Percentiles rank a stretch among this genome's conserved stretches.
These are phyloP conservation scores for Tricholauxania praeusta DNA, from an alignment of 2,888 invertebrate genomes.

Conservation along the genomic window DNA sequence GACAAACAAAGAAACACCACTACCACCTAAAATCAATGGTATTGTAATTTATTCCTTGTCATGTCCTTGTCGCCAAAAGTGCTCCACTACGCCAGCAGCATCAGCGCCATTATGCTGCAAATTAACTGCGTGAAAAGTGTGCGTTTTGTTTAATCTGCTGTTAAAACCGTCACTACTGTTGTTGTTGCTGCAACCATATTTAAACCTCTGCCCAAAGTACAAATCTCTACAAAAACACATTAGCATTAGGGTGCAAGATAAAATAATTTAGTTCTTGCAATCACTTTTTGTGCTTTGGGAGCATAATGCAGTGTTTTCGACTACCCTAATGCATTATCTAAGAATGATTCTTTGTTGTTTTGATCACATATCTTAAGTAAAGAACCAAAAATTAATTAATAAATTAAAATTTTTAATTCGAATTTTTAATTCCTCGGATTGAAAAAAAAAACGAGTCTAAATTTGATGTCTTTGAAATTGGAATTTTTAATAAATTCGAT, in stretches of 20 bases:
- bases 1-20: background rate
- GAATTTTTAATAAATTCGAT: too few species aligned
- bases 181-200: constrained; percentile 6
- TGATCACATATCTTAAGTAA: too few species aligned
- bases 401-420: too few species aligned
- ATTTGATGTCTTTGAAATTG: too few species aligned
- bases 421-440: too few species aligned
- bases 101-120: constrained; percentile 11
- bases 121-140: constrained; percentile 30
- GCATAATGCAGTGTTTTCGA: too few species aligned
- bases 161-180: constrained; percentile 10
- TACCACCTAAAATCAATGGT: constrained; percentile 8
- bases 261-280: background rate
- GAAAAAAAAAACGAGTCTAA: too few species aligned
- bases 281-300: too few species aligned
- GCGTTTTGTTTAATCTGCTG: constrained; percentile 28
- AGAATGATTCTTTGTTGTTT: too few species aligned
- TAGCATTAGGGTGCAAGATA: background rate
- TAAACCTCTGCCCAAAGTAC: constrained; percentile 13
- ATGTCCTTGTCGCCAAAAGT: constrained; percentile 14
- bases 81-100: background rate
- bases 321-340: too few species aligned
- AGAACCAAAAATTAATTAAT: too few species aligned
- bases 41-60: constrained; percentile 30
- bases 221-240: background rate